Base-by-base conservation (phyloP, 2,888 invertebrate genomes). In the Cyaniris semiargus region DNA sequence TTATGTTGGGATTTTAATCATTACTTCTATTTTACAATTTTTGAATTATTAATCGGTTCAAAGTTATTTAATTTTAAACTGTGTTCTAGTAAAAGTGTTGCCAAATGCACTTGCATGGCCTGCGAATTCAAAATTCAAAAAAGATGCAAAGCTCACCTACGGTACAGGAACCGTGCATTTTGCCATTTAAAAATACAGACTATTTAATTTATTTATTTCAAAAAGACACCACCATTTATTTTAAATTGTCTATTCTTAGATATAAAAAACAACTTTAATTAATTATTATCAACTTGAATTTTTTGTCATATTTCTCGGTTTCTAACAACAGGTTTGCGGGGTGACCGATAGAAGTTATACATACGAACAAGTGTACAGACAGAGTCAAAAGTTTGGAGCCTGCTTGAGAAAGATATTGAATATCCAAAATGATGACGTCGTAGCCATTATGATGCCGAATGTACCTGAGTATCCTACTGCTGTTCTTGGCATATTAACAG, bases 381-480 rank as follows among this genome's bases (percentile, higher is more conserved):
- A 92, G 56, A 90, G 95, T 58, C 90, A 89, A 77, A 95, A 95
- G 78, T 92, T 96, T 76, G 94, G 95, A 0, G 94, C 94, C 0
- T 90, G 94, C 78, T 88, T 96, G 78, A 92, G 95, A 80, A 90
- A 92, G 60, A 94, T 95, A 80, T 94, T 96, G 76, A 95, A 95
- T 76, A 84, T 96, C 6, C 88, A 88, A 76, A 90, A 92, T 75
- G 95, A 95, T 0, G 95, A 96, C 82, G 93, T 95, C 0, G 85
- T 96, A 21, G 96, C 95, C 1, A 78, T 97, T 53, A 92, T 96
- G 75, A 83, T 96, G 79, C 96, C 96, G 18, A 97, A 97, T 85
- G 82, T 95, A 66, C 96, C 96, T 0, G 97, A 97, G 87, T 96
- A 94, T 84, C 93, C 95, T 0, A 92, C 95, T 34, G 93, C 94